Conservation (phyloP, 2,888 invertebrate species). For the Sarcophaga variegata region DNA sequence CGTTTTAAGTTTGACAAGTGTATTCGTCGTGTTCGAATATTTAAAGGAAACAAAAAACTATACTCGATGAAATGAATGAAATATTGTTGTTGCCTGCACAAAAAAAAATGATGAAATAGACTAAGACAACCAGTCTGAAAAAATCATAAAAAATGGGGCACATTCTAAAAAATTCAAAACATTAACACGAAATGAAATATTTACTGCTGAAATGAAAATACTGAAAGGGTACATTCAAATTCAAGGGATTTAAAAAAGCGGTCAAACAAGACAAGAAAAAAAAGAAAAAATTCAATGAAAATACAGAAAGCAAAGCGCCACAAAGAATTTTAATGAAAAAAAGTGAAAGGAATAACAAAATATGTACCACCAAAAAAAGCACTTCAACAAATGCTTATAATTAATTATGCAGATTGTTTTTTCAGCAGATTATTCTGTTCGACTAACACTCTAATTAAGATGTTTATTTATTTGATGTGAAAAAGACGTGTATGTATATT, state of each 20-base stretch:
- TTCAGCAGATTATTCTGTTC: not conserved
- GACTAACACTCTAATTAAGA: conserved; percentile 51
- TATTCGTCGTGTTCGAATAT: conserved; percentile 6
- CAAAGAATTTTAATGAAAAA: not conserved
- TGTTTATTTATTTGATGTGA: conserved; percentile 27
- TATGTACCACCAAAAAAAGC: conserved; percentile 9
- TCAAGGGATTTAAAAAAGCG: conserved; percentile 16
- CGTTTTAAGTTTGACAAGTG: conserved; percentile 7
- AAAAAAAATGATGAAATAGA: too few relatives aligned
- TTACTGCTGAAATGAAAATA: conserved; percentile 18
- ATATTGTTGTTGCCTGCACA: not conserved
- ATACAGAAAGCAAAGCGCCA: conserved; percentile 18
- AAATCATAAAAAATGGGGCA: not conserved
- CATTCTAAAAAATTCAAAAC: not conserved
- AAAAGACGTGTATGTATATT: conserved; percentile 18
- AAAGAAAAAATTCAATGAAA: conserved; percentile 7
- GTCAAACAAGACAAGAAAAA: not conserved
- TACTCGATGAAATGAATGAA: not conserved
- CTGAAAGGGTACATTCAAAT: conserved; percentile 10
- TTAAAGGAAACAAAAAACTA: not conserved
- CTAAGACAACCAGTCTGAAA: not conserved
- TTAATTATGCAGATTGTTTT: conserved; percentile 45
- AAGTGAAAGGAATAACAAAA: conserved; percentile 11
- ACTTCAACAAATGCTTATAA: conserved; percentile 39
- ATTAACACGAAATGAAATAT: conserved; percentile 46